Percentiles rank a stretch among this genome's conserved stretches.
These are phyloP conservation scores for Entelurus aequoreus DNA, from an alignment of 2,113 vertebrate genomes.

Conservation along the genomic window DNA sequence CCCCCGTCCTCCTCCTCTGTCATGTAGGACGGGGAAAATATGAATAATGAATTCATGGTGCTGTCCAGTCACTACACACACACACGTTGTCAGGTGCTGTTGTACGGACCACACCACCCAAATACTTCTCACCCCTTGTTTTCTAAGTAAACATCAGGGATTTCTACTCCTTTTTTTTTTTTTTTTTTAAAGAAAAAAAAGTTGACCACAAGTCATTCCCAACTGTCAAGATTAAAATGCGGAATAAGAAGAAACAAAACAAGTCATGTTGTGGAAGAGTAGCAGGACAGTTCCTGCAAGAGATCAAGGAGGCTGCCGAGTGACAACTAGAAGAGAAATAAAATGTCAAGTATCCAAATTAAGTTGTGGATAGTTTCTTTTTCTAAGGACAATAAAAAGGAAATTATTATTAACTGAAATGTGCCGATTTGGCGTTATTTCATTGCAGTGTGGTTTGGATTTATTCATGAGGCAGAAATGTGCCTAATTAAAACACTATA, in stretches of 20 bases:
- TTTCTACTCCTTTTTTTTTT: slow-evolving; percentile 54
- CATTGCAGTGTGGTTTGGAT: neutral
- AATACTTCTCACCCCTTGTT: slow-evolving; percentile 44
- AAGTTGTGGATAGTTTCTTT: slow-evolving; percentile 71
- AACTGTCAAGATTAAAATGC: slow-evolving; percentile 43
- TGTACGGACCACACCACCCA: slow-evolving; percentile 58
- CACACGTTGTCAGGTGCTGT: slow-evolving; percentile 51
- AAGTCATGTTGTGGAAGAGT: slow-evolving; percentile 59
- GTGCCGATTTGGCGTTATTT: slow-evolving; percentile 34
- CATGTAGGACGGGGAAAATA: slow-evolving; percentile 46
- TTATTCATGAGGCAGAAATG: too few relatives aligned
- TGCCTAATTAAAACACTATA: too few relatives aligned
- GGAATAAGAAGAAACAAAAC: slow-evolving; percentile 29
- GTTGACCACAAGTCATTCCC: slow-evolving; percentile 46
- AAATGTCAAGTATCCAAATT: slow-evolving; percentile 71
- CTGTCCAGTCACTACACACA: slow-evolving; percentile 40
- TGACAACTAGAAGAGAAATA: slow-evolving; percentile 50
- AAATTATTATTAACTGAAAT: slow-evolving; percentile 58
- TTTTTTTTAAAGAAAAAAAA: slow-evolving; percentile 47
- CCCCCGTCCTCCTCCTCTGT: slow-evolving; percentile 12
- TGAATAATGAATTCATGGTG: slow-evolving; percentile 50
- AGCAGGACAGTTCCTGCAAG: slow-evolving; percentile 63
- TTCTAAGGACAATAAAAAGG: slow-evolving; percentile 63
- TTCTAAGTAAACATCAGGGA: slow-evolving; percentile 59
- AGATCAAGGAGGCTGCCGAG: slow-evolving; percentile 56